A percentile compares a stretch with the other conserved stretches of the same genome.
Conservation (phyloP, 2,113 vertebrate genomes). For the Sinosuthora webbiana region DNA sequence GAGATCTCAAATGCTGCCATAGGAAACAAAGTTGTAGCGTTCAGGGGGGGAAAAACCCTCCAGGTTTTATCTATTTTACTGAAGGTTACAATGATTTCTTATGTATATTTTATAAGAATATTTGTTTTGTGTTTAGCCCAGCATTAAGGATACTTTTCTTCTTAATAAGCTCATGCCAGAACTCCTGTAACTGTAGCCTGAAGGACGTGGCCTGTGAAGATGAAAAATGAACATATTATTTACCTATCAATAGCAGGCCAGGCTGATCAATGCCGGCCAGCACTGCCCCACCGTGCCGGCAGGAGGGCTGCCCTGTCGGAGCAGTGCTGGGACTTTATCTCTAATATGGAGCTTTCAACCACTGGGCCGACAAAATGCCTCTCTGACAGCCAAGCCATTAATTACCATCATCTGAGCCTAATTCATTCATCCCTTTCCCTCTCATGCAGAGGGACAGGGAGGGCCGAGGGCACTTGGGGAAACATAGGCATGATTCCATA, state of each 20-base stretch:
- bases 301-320: slow-evolving; percentile 45
- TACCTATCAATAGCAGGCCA: slow-evolving; percentile 64
- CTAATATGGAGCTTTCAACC: slow-evolving; percentile 67
- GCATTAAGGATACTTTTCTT: slow-evolving; percentile 12
- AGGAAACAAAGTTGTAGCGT: background rate
- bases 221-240: slow-evolving; percentile 78
- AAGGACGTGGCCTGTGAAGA: slow-evolving; percentile 63
- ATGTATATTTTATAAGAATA: slow-evolving; percentile 72
- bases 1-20: background rate
- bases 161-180: slow-evolving; percentile 63
- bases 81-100: slow-evolving; percentile 52
- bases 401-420: slow-evolving; percentile 83
- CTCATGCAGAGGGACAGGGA: slow-evolving; percentile 81
- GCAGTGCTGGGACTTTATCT: slow-evolving; percentile 64
- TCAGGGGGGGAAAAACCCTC: background rate
- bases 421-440: slow-evolving; percentile 83
- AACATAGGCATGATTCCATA: slow-evolving; percentile 81
- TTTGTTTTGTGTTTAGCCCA: slow-evolving; percentile 64
- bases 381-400: slow-evolving; percentile 85
- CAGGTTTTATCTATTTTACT: slow-evolving; percentile 52
- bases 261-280: slow-evolving; percentile 67
- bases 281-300: background rate
- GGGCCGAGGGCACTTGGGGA: slow-evolving; percentile 81
- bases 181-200: slow-evolving; percentile 51
- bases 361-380: slow-evolving; percentile 74